These are phyloP conservation scores for Dascillus cervinus DNA, from an alignment of 2,888 invertebrate genomes.

Conservation along the genomic window DNA sequence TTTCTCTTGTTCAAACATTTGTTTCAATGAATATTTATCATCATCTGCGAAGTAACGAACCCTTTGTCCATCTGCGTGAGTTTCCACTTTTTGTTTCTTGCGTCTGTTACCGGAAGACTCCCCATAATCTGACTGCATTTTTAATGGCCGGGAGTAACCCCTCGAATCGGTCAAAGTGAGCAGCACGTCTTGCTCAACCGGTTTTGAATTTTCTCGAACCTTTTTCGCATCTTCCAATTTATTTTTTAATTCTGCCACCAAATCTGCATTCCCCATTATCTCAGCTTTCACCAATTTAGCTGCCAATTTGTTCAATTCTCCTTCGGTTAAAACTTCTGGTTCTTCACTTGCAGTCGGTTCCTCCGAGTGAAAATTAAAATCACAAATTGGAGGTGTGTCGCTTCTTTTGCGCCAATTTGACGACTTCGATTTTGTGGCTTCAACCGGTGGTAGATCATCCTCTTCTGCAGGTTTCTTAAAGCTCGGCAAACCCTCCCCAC, in stretches of 20 bases:
- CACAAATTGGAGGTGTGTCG: not conserved
- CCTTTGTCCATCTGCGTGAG: slow-evolving; percentile 66
- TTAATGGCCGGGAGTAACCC: slow-evolving; percentile 64
- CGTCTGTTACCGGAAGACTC: slow-evolving; percentile 43
- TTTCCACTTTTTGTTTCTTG: slow-evolving; percentile 54
- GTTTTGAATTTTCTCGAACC: slow-evolving; percentile 18
- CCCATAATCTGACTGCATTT: slow-evolving; percentile 36
- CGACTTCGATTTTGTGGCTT: slow-evolving; percentile 5
- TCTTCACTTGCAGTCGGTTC: slow-evolving; percentile 1
- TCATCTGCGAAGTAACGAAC: slow-evolving; percentile 84
- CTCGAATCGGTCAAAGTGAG: slow-evolving; percentile 59
- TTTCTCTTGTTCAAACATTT: slow-evolving; percentile 80
- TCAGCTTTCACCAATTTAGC: slow-evolving; percentile 92
- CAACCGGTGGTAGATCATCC: slow-evolving; percentile 27
- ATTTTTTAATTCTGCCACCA: slow-evolving; percentile 61
- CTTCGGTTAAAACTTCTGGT: slow-evolving; percentile 51
- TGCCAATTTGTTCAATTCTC: slow-evolving; percentile 83
- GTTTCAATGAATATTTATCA: slow-evolving; percentile 75
- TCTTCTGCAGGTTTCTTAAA: slow-evolving; percentile 44
- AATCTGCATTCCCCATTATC: slow-evolving; percentile 72
- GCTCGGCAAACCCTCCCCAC: slow-evolving; percentile 75
- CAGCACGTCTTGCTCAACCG: slow-evolving; percentile 49
- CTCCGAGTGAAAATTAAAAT: slow-evolving; percentile 1
- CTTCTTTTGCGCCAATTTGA: slow-evolving; percentile 15
- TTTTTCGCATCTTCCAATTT: slow-evolving; percentile 67